Evolutionary conservation across 2,888 invertebrate genomes (phyloP), one percentile per base, ranked within the genome.

Genomic region (Drosophila putrida): DNA sequence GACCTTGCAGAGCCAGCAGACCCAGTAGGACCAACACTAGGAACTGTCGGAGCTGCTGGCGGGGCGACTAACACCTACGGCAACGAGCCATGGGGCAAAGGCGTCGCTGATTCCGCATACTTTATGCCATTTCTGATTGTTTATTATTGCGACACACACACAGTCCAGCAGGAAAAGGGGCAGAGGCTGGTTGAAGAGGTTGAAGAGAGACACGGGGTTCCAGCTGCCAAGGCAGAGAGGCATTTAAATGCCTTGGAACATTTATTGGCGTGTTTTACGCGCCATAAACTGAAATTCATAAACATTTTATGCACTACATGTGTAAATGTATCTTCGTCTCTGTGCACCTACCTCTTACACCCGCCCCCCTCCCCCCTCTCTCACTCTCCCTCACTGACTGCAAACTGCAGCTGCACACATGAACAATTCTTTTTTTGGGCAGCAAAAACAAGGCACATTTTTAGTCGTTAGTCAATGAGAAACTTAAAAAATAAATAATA

Each of bases 211-310:
- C 44, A 41, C 8, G 44, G 50, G 78, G 66, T 67, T 73, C 51
- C 78, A 78, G 69, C 61, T 61, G 75, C 51, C 70, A 68, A 72
- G 59, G 59, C 66, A 65, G 66, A 58, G 71, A 58, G 71, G 75
- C 80, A 80, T 82, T 89, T 88, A 78, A 88, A 82, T 89, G 88
- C 86, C 74, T 72, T 70, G 70, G 71, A 79, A 88, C 87, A 88
- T 87, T 87, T 87, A 87, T 90, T 90, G 90, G 89, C 84, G 79
- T 90, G 90, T 88, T 88, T 88, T 90, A 86, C 90, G 87, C 90
- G 85, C 90, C 90, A 88, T 88, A 90, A 88, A 88, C 85, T 88
- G 82, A 88, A 84, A 84, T 84, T 84, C 84, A 84, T 84, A 84
- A 84, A 84, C 90, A 84, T 84, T 89, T 84, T 90, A 90, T 84